These are phyloP conservation scores for Sycophila sp. DNA, from an alignment of 1,140 invertebrate species.

Conservation along the genomic window DNA sequence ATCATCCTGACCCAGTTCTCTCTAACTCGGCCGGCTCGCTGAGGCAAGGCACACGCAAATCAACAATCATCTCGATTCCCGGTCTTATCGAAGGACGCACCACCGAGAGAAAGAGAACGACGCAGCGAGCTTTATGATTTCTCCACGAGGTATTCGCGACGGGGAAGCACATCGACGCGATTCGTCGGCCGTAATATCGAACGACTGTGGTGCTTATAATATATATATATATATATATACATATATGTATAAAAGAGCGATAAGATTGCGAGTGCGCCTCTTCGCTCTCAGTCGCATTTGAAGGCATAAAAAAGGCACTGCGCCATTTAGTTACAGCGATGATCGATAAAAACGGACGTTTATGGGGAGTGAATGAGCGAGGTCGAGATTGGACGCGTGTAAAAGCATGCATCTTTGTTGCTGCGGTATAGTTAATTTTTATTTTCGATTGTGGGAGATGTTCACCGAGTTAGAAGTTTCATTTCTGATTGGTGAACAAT, in stretches of 20 bases:
- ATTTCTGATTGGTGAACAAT: no score
- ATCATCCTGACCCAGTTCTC: conserved; percentile 18
- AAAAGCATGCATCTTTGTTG: not conserved
- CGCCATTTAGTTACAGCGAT: conserved; percentile 3
- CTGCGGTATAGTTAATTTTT: not conserved
- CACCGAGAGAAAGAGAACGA: not conserved
- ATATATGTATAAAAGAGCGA: no score
- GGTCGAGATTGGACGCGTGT: not conserved
- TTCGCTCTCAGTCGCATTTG: not conserved
- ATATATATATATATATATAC: no score
- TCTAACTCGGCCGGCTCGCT: not conserved
- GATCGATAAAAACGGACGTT: conserved; percentile 5
- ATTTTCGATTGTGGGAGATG: not conserved
- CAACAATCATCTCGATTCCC: not conserved
- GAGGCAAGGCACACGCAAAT: not conserved
- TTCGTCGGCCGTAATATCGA: conserved; percentile 10
- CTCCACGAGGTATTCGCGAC: not conserved
- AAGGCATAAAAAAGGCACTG: not conserved
- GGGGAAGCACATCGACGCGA: not conserved
- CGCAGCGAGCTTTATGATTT: conserved; percentile 28
- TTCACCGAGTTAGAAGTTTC: no score
- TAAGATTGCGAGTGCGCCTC: not conserved
- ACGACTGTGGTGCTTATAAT: not conserved
- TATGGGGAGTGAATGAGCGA: not conserved
- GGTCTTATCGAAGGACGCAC: conserved; percentile 24